Evolutionary conservation across 1,140 invertebrate species (phyloP), one percentile per base, ranked within the genome.

Genomic region (Brachionus koreanus): DNA sequence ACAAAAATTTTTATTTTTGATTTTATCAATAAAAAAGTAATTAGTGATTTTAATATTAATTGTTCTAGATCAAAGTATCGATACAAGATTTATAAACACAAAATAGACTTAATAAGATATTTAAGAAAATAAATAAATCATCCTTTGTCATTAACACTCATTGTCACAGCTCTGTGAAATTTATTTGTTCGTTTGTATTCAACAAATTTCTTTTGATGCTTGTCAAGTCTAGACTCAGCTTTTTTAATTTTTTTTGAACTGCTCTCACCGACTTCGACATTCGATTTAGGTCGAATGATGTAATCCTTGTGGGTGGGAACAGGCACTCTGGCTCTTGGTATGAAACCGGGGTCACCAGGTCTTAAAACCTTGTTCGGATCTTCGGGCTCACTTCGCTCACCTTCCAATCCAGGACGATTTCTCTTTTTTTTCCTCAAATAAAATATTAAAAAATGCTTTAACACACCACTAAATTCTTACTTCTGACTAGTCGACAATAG

Each of bases 261-360:
- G 6, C 46, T 46, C 19, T 79, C 76, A 10, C 35, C 57, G 3
- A 61, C 49, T 16, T 65, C 76, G 3, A 79, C 29, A 79, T 79
- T 79, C 0, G 82, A 82, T 57, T 49, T 94, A 0, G 97, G 97
- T 82, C 97, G 89, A 75, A 95, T 92, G 33, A 98, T 93, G 87
- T 99, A 99, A 88, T 98, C 97, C 90, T 96, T 98, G 86, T 93
- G 95, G 49, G 96, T 98, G 63, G 96, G 96, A 86, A 92, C 89
- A 16, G 97, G 97, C 67, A 99, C 97, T 84, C 97, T 90, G 13
- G 97, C 97, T 87, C 97, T 90, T 9, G 92, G 92, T 65, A 98
- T 92, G 94, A 95, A 98, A 37, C 97, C 97, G 84, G 94, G 93
- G 86, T 98, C 95, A 82, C 97, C 96, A 0, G 97, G 96, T 84